Conservation (phyloP, 1,140 invertebrate genomes). For the Drosophila neocordata region DNA sequence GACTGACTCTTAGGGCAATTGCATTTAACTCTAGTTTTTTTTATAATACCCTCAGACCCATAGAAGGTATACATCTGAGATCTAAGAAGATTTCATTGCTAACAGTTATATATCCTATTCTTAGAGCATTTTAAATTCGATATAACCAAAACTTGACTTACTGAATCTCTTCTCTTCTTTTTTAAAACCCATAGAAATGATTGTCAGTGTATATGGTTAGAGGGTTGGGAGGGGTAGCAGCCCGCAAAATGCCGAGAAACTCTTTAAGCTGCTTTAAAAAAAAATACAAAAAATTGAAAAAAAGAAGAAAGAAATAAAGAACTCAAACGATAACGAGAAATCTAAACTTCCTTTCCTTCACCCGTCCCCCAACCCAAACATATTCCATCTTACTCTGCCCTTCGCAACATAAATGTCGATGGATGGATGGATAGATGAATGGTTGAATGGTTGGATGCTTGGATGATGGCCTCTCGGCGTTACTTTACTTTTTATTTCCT, state of each 20-base stretch:
- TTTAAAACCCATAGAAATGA: constrained; percentile 45
- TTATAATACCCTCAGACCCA: too few relatives aligned
- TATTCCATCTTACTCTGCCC: not conserved
- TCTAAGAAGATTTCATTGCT: too few relatives aligned
- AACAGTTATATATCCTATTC: not conserved
- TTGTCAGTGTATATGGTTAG: constrained; percentile 41
- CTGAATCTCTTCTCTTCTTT: not conserved
- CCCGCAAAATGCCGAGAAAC: constrained; percentile 31
- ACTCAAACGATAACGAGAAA: constrained; percentile 2
- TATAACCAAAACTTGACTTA: not conserved
- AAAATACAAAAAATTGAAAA: constrained; percentile 43
- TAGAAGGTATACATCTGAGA: too few relatives aligned
- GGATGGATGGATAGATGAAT: not conserved
- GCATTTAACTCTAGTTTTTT: constrained; percentile 32
- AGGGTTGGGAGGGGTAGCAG: constrained; percentile 11
- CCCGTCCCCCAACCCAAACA: not conserved
- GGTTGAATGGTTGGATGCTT: too few relatives aligned
- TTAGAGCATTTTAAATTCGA: constrained; percentile 32
- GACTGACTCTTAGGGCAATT: constrained; percentile 48
- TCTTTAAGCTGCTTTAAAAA: constrained; percentile 58
- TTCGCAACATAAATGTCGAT: not conserved
- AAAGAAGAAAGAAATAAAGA: not conserved
- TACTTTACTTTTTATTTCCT: constrained; percentile 5
- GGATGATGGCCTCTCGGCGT: not conserved
- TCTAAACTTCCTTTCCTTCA: not conserved